Percentiles rank a stretch among this genome's conserved stretches.
phyloP scores from a whole-genome alignment of 2,113 vertebrate species.

The Speoplatyrhinus poulsoni region DNA sequence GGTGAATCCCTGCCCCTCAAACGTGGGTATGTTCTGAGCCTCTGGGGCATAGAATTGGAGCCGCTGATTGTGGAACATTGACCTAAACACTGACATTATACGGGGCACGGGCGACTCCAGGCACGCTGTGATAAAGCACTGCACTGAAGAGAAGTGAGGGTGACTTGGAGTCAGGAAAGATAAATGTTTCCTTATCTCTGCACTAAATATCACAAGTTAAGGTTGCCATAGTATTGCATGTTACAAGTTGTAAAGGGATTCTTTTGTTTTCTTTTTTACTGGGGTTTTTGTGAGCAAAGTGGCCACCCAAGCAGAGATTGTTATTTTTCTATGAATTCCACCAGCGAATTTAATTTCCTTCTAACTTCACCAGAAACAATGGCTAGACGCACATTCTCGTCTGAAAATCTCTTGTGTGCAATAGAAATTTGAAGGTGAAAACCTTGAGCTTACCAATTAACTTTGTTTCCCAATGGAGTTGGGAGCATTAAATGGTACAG shows the following conservation, averaged over 20 bases:
- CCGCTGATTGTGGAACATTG: constrained; percentile 29
- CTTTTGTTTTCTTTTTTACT: no score
- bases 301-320: no score
- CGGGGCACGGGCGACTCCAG: neutral
- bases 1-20: constrained; percentile 42
- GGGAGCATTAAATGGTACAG: no score
- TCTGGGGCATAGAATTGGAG: constrained; percentile 15
- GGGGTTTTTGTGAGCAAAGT: no score
- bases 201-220: neutral
- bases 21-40: constrained; percentile 18
- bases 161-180: neutral
- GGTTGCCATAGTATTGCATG: neutral
- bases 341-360: neutral
- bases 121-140: neutral
- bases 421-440: no score
- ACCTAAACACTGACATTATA: constrained; percentile 21
- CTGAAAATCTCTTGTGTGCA: neutral
- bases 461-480: no score
- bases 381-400: neutral
- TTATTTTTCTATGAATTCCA: neutral
- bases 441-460: no score
- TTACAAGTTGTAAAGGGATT: neutral
- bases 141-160: neutral
- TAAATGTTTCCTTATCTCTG: neutral
- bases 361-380: neutral